phyloP scores from a whole-genome alignment of 2,888 invertebrate species.

The Lutraria lutraria region DNA sequence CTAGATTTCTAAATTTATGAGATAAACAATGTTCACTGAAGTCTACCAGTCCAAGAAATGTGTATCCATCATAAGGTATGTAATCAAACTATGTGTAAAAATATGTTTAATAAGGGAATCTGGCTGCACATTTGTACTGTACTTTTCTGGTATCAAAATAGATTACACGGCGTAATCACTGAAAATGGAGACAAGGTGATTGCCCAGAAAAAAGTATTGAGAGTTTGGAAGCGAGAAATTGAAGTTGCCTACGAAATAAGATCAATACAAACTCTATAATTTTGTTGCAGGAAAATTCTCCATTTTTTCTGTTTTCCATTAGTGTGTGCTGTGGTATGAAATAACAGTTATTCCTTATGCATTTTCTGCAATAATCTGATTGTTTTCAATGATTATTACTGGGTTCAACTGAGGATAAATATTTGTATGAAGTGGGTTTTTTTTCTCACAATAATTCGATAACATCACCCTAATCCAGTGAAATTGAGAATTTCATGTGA shows the following conservation, averaged over 20 bases:
- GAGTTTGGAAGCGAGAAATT: neutral
- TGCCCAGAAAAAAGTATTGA: neutral
- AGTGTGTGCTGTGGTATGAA: neutral
- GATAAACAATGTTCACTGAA: too few species aligned
- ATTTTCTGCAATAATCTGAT: neutral
- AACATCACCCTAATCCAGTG: too few species aligned
- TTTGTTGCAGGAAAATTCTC: neutral
- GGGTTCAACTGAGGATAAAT: neutral
- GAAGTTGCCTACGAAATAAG: neutral
- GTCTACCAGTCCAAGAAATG: too few species aligned
- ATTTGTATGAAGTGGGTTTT: neutral
- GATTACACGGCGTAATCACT: neutral
- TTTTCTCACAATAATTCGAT: too few species aligned
- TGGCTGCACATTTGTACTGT: neutral
- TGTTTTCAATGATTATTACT: neutral
- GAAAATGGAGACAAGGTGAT: neutral
- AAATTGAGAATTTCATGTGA: too few species aligned
- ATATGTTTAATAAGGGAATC: neutral
- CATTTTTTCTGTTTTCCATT: conserved; percentile 6
- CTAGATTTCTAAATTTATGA: too few species aligned
- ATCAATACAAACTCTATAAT: neutral
- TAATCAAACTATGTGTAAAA: neutral
- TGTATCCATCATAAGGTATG: too few species aligned
- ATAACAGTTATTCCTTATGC: neutral
- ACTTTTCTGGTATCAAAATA: neutral